Evolutionary conservation across 1,140 invertebrate genomes (phyloP).

Genomic region (Arctopsyche grandis): DNA sequence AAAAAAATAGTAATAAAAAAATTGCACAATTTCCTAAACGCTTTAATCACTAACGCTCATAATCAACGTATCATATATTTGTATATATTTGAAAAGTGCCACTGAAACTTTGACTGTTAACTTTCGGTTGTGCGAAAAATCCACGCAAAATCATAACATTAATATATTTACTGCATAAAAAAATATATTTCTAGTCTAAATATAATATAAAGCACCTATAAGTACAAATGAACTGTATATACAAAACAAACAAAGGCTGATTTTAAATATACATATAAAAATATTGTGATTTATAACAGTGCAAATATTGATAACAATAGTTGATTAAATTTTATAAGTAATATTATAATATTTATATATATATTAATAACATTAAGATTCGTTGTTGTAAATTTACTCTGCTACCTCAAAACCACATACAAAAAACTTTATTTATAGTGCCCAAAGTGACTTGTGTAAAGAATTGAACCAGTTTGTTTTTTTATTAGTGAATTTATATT

Average conservation of each 20-base stretch:
- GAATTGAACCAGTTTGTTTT: background rate
- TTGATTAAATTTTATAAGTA: background rate
- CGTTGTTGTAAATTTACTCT: background rate
- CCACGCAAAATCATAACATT: background rate
- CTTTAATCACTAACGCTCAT: background rate
- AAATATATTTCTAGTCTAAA: background rate
- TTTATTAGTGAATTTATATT: background rate
- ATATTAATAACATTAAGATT: background rate
- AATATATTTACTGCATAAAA: background rate
- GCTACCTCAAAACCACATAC: slow-evolving; percentile 13
- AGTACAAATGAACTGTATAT: slow-evolving; percentile 32
- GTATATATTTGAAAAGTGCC: background rate
- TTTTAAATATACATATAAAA: background rate
- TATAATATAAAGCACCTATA: background rate
- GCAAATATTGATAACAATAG: background rate
- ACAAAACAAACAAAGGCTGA: slow-evolving; percentile 24
- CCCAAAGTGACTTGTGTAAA: background rate
- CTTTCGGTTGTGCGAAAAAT: background rate
- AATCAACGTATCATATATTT: background rate
- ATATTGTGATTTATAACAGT: slow-evolving; percentile 14
- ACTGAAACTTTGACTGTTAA: background rate
- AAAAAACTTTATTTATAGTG: background rate
- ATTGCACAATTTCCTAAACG: background rate
- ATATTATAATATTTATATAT: no score
- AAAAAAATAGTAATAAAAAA: background rate